phyloP scores from a whole-genome alignment of 2,797 vertebrate genomes.

The Schizopygopsis malacanthus region DNA sequence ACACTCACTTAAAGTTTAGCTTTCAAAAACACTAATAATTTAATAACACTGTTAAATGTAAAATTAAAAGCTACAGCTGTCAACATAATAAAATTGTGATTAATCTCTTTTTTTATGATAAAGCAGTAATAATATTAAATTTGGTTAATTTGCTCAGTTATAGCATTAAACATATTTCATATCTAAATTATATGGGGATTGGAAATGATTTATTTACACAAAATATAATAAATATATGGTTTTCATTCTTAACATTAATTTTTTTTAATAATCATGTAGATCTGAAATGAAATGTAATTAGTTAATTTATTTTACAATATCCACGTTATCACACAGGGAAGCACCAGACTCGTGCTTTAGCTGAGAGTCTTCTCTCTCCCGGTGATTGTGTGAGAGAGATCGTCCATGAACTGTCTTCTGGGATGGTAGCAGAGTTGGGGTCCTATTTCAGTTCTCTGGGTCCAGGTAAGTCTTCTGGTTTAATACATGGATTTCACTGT shows the following conservation, averaged over 20 bases:
- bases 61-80: background rate
- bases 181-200: background rate
- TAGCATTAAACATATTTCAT: background rate
- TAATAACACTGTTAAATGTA: background rate
- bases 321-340: slow-evolving; percentile 80
- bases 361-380: slow-evolving; percentile 89
- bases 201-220: background rate
- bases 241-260: background rate
- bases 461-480: slow-evolving; percentile 79
- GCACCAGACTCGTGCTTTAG: slow-evolving; percentile 91
- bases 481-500: background rate
- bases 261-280: background rate
- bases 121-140: background rate
- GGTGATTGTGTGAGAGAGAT: slow-evolving; percentile 90
- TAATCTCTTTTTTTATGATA: background rate
- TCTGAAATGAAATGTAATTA: background rate
- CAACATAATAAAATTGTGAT: background rate
- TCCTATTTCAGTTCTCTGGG: slow-evolving; percentile 89
- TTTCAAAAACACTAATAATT: background rate
- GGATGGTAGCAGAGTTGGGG: slow-evolving; percentile 86
- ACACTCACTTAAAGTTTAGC: background rate
- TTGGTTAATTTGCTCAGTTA: background rate
- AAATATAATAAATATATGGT: background rate
- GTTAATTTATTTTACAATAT: background rate
- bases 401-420: slow-evolving; percentile 87